Evolutionary conservation across 2,888 invertebrate species (phyloP).

Genomic region (Leptopilina myrica): DNA sequence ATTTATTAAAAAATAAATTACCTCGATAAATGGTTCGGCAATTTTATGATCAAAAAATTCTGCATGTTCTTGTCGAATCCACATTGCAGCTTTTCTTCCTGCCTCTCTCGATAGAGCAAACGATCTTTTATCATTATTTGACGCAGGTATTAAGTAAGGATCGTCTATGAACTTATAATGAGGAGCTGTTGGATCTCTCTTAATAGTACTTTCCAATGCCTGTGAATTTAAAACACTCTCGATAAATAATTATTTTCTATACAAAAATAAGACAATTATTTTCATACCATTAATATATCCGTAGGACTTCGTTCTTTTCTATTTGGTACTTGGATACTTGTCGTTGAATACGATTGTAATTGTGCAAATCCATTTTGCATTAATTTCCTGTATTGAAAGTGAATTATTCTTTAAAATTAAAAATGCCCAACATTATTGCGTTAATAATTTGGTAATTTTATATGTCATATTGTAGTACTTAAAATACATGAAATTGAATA

Average conservation of each 20-base stretch:
- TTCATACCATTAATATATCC: constrained; percentile 83
- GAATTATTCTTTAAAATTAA: background rate
- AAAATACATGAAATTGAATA: too few relatives aligned
- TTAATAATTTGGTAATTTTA: too few relatives aligned
- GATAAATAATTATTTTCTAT: background rate
- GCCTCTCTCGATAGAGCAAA: constrained; percentile 91
- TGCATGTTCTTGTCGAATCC: constrained; percentile 86
- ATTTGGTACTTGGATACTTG: constrained; percentile 80
- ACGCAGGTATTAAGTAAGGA: constrained; percentile 89
- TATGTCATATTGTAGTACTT: too few relatives aligned
- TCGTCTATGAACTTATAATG: constrained; percentile 96
- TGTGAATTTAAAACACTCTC: constrained; percentile 53
- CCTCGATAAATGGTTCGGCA: constrained; percentile 82
- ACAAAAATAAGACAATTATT: constrained; percentile 37
- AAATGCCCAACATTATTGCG: too few relatives aligned
- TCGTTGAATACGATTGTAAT: constrained; percentile 43
- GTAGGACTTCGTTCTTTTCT: constrained; percentile 87
- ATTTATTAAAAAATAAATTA: constrained; percentile 57
- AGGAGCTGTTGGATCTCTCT: constrained; percentile 89
- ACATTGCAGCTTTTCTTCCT: constrained; percentile 91
- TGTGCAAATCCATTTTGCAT: constrained; percentile 45
- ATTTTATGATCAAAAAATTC: constrained; percentile 82
- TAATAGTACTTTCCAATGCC: constrained; percentile 88
- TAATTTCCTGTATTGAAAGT: constrained; percentile 43
- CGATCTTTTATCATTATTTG: constrained; percentile 83